Evolutionary conservation across 2,113 vertebrate genomes (phyloP).

Genomic region (Bufo gargarizans): DNA sequence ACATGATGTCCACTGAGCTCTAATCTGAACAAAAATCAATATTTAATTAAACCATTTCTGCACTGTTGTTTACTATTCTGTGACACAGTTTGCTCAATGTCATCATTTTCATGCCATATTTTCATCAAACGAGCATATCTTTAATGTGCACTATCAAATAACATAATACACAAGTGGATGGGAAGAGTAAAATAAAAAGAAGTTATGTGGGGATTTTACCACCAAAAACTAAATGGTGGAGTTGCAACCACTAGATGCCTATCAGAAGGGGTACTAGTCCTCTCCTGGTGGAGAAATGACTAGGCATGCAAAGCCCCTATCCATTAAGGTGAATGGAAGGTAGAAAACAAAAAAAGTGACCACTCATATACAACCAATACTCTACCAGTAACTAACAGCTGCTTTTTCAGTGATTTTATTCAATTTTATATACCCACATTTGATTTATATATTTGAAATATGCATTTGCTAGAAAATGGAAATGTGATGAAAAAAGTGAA

Average conservation of each 20-base stretch:
- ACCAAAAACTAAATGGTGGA: not conserved
- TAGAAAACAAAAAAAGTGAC: not conserved
- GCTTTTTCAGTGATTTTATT: not conserved
- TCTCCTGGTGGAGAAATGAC: not conserved
- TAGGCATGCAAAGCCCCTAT: not conserved
- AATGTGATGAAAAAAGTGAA: no score
- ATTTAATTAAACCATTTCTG: constrained; percentile 58
- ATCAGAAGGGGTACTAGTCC: not conserved
- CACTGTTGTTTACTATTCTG: constrained; percentile 38
- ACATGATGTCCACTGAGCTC: constrained; percentile 48
- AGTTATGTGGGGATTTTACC: no score
- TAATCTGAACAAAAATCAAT: constrained; percentile 51
- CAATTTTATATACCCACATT: no score
- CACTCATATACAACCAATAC: no score
- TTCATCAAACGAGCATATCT: constrained; percentile 23
- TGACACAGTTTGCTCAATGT: constrained; percentile 31
- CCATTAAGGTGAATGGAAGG: not conserved
- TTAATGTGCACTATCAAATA: constrained; percentile 4
- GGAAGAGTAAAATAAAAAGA: not conserved
- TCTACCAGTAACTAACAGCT: not conserved
- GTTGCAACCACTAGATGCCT: not conserved
- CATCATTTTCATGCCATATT: constrained; percentile 42
- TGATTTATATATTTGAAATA: no score
- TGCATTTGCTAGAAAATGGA: no score
- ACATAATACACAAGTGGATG: not conserved